Conservation (phyloP, 2,113 vertebrate genomes). For the Scomber japonicus region DNA sequence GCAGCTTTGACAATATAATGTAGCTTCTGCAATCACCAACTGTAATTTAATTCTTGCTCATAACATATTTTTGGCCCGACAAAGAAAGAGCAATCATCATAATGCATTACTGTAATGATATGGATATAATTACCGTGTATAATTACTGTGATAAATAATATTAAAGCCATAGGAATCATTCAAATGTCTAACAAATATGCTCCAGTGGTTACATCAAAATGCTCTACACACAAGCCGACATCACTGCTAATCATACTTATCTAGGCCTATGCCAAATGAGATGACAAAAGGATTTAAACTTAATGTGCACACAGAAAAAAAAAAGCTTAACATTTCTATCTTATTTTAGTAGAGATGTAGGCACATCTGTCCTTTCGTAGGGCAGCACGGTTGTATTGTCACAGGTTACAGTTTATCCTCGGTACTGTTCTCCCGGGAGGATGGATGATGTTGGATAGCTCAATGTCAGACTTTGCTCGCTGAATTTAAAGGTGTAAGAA, state of each 20-base stretch:
- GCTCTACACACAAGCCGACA: not conserved
- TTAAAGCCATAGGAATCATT: not conserved
- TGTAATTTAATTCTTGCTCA: not conserved
- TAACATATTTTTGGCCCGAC: not conserved
- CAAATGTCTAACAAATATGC: slow-evolving; percentile 1
- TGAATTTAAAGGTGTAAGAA: slow-evolving; percentile 20
- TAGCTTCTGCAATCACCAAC: not conserved
- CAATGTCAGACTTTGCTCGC: slow-evolving; percentile 1
- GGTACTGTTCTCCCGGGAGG: not conserved
- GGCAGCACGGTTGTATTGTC: not conserved
- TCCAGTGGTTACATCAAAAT: slow-evolving; percentile 9
- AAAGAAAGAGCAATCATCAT: slow-evolving; percentile 10
- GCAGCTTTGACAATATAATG: not conserved
- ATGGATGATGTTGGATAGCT: not conserved
- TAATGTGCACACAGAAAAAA: not conserved
- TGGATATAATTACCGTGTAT: slow-evolving; percentile 12
- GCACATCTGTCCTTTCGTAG: not conserved
- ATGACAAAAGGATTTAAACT: not conserved
- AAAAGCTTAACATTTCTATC: too few relatives aligned
- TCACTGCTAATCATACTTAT: not conserved
- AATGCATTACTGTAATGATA: slow-evolving; percentile 6
- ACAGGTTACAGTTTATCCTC: slow-evolving; percentile 25
- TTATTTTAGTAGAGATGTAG: not conserved
- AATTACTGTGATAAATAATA: slow-evolving; percentile 15
- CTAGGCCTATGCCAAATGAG: not conserved